Base-by-base conservation (phyloP, 2,888 invertebrate species). In the Alloscopus bannaensis region DNA sequence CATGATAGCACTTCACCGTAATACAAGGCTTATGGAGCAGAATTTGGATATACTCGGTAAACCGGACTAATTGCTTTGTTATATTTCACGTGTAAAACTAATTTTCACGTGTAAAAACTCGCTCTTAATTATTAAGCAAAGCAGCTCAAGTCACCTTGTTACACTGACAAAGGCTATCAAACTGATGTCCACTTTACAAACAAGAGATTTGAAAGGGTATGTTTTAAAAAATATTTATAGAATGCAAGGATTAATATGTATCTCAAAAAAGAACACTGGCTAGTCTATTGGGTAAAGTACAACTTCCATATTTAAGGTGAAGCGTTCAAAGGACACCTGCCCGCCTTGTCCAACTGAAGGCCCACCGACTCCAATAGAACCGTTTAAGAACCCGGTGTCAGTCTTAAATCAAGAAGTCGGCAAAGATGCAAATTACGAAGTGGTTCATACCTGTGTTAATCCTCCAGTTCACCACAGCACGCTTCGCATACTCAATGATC, bases 321-420 rank as follows among this genome's bases (percentile, higher is more conserved):
- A 40, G 13, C 40, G 26, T 4, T 18, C 29, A 31, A 60, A 60
- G 31, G 60, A 81, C 13, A 28, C 13, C 3, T 81, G 81, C 40
- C 81, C 81, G 11, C 81, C 81, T 13, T 81, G 81, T 62, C 64
- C 71, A 42, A 77, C 72, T 2, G 45, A 50, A 18, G 50, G 55
- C 3, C 76, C 69, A 6, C 26, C 65, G 36, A 60, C 24, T 8
- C 66, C 70, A 20, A 52, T 77, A 4, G 45, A 77, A n/a, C 71
- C 77, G 3, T 22, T 60, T 16, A 40, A 26, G 29, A 81, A 81
- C 24, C 76, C 77, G 0, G 77, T 77, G 1, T 66, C 77, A 3
- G 77, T 77, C 16, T 28, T 77, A 3, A 77, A 81, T 24, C 52
- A 77, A 55, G 60, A 68, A 31, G 57, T 64, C n/a, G 65, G 57